These are phyloP conservation scores for Sorex araneus DNA, from an alignment of 2,113 vertebrate genomes.

Conservation along the genomic window DNA sequence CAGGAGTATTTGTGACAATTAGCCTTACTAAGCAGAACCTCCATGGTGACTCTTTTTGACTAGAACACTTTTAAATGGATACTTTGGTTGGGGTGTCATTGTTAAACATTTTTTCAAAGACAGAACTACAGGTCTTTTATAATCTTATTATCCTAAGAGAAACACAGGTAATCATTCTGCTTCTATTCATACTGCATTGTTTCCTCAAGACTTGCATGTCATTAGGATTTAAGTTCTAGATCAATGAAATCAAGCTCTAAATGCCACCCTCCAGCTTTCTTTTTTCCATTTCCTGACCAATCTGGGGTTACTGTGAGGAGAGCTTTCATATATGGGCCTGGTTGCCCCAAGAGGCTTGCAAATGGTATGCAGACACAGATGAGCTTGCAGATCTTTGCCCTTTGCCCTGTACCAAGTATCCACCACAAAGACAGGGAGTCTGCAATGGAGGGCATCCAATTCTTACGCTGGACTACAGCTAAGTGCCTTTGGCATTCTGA, in stretches of 20 bases:
- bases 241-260: constrained; percentile 32
- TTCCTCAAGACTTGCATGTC: background rate
- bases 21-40: background rate
- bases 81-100: background rate
- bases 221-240: constrained; percentile 25
- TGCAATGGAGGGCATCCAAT: background rate
- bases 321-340: background rate
- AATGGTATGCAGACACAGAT: background rate
- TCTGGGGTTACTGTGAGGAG: constrained; percentile 5
- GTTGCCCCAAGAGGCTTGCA: background rate
- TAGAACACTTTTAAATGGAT: background rate
- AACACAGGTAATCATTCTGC: background rate
- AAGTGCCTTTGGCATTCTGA: constrained; percentile 20
- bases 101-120: background rate
- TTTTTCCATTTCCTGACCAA: constrained; percentile 19
- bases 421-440: background rate
- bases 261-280: background rate
- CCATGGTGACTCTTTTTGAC: background rate
- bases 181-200: background rate
- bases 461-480: background rate
- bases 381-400: no score
- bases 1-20: background rate
- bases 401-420: background rate
- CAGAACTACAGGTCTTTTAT: background rate
- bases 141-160: background rate